Conservation (phyloP, 92 coral and sea anemone genomes). For the Diadumene lineata region DNA sequence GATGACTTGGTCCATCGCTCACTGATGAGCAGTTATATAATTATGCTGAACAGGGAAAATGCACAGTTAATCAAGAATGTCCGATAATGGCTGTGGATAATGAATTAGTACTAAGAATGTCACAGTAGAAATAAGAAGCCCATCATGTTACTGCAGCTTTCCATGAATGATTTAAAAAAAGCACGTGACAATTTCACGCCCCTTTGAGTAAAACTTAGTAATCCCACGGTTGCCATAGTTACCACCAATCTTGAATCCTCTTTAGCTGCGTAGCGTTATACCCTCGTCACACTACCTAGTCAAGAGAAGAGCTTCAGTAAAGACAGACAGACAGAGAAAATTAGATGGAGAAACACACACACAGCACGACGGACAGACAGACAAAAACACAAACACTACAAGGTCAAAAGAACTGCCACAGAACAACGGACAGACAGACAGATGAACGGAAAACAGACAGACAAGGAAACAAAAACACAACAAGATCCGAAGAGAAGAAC, state of each 20-base stretch:
- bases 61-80: too few relatives aligned
- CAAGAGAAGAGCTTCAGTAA: constrained; percentile 44
- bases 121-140: neutral
- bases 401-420: too few relatives aligned
- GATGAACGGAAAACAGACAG: too few relatives aligned
- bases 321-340: neutral
- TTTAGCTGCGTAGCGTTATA: constrained; percentile 24
- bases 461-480: neutral
- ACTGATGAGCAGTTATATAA: too few relatives aligned
- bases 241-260: constrained; percentile 16
- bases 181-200: neutral
- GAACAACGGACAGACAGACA: too few relatives aligned
- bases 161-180: neutral
- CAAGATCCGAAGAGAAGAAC: too few relatives aligned
- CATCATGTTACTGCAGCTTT: neutral
- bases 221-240: constrained; percentile 7
- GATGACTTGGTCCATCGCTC: too few relatives aligned
- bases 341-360: too few relatives aligned
- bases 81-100: too few relatives aligned
- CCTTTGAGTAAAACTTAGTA: neutral
- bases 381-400: too few relatives aligned
- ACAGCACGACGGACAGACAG: too few relatives aligned
- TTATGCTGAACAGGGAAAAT: too few relatives aligned
- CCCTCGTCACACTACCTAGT: constrained; percentile 49
- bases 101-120: neutral